Evolutionary conservation across 2,113 vertebrate species (phyloP).

Genomic region (Seriola aureovittata): DNA sequence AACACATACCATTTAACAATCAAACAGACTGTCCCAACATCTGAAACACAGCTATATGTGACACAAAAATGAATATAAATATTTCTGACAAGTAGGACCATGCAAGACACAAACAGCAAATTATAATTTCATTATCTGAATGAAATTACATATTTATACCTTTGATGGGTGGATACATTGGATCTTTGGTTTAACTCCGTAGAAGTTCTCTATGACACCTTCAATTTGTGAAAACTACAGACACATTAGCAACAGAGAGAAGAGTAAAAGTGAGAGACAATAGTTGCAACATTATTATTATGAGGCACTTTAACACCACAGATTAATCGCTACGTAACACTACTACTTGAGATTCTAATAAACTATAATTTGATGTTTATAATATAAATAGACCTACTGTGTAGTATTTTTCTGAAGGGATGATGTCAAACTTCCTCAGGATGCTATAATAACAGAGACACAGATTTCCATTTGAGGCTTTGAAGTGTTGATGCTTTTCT

Average conservation of each 20-base stretch:
- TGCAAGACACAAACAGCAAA: background rate
- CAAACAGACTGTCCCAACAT: background rate
- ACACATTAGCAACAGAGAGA: slow-evolving; percentile 19
- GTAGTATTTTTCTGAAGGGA: slow-evolving; percentile 72
- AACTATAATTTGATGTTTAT: background rate
- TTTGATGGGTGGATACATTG: slow-evolving; percentile 68
- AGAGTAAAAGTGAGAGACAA: background rate
- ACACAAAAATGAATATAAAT: background rate
- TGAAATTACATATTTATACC: slow-evolving; percentile 46
- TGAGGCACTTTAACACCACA: background rate
- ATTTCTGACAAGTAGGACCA: background rate
- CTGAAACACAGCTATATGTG: background rate
- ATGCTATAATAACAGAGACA: slow-evolving; percentile 66
- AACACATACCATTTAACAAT: background rate
- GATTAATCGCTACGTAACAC: background rate
- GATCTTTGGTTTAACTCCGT: slow-evolving; percentile 71
- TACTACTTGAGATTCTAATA: background rate
- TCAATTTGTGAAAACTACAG: slow-evolving; percentile 74
- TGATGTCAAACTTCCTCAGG: slow-evolving; percentile 73
- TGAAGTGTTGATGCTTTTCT: background rate
- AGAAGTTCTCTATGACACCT: slow-evolving; percentile 71
- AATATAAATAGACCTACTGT: slow-evolving; percentile 54
- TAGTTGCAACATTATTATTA: background rate
- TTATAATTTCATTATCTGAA: background rate
- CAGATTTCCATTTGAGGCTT: slow-evolving; percentile 7